Evolutionary conservation across 1,140 invertebrate genomes (phyloP), one percentile per base, ranked within the genome.

Genomic region (Varroa destructor): DNA sequence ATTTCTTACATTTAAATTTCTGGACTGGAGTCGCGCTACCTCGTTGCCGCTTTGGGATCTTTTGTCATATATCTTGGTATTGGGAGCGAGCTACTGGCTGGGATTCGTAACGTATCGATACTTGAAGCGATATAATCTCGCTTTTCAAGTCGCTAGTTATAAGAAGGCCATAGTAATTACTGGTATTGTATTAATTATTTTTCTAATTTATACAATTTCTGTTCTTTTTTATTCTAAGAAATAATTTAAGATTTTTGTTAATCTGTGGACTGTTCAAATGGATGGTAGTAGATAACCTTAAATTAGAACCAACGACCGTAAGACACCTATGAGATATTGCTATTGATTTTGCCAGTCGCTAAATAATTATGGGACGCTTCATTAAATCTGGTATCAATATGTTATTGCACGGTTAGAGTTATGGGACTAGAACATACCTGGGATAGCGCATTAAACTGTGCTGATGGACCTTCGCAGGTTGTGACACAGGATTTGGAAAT

Each of bases 401-500:
- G 25, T 25, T 25, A 25, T 25, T 25, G 25, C 25, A 25, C 25
- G 25, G 25, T 25, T 25, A 25, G 25, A 25, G 25, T 25, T 25
- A 25, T 25, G 25, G 25, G 25, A 25, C 25, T 25, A 25, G 25
- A 25, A 25, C 25, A 25, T 25, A 25, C 25, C 25, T 25, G 25
- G 25, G 25, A 25, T 25, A 25, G 25, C 25, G 25, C 25, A 25
- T 25, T 25, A 72, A 43, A 72, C 71, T 74, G 70, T 64, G 54
- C 46, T 51, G 46, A 51, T 51, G 3, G 46, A 8, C 61, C 40
- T 61, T 64, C 71, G 10, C 42, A 75, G 76, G 76, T 42, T 76
- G 75, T 46, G 75, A 76, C 43, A 73, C 74, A 6, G 75, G 75
- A 0, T 76, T 76, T 72, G 75, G 75, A 0, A 37, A 73, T 10